These are phyloP conservation scores for Atrina japonica DNA, from an alignment of 2,888 invertebrate species.

Conservation along the genomic window DNA sequence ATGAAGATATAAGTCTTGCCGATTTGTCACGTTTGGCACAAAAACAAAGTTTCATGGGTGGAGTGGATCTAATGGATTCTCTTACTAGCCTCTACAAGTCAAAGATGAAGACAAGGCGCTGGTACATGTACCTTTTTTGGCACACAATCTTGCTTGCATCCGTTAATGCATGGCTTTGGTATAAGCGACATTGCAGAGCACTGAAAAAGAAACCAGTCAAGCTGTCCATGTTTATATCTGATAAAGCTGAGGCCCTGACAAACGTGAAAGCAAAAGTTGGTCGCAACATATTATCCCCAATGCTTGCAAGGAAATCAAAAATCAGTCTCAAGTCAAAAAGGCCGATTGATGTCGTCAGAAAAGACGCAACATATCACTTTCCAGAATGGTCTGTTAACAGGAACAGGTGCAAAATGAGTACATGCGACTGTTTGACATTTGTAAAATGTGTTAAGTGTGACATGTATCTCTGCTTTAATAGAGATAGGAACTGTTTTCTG, in stretches of 20 bases:
- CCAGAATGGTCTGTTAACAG: slow-evolving; percentile 28
- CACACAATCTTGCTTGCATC: slow-evolving; percentile 45
- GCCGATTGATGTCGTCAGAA: slow-evolving; percentile 4
- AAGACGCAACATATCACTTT: slow-evolving; percentile 29
- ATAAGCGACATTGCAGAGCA: slow-evolving; percentile 34
- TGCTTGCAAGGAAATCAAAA: slow-evolving; percentile 2
- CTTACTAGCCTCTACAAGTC: too few relatives aligned
- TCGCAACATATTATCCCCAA: too few relatives aligned
- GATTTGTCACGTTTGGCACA: too few relatives aligned
- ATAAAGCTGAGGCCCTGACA: slow-evolving; percentile 8
- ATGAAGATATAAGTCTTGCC: too few relatives aligned
- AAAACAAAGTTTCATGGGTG: too few relatives aligned
- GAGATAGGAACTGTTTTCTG: slow-evolving; percentile 18
- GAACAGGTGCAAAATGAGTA: slow-evolving; percentile 29
- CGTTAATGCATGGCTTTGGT: slow-evolving; percentile 47
- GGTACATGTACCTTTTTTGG: too few relatives aligned
- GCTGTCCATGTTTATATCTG: slow-evolving; percentile 30
- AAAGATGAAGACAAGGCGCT: too few relatives aligned
- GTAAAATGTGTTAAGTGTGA: slow-evolving; percentile 22
- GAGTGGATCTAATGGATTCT: too few relatives aligned
- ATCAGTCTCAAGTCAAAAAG: slow-evolving; percentile 2
- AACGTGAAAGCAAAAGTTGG: slow-evolving; percentile 25
- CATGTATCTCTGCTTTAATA: slow-evolving; percentile 26
- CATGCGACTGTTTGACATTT: slow-evolving; percentile 13
- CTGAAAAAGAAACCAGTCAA: slow-evolving; percentile 31